A percentile compares a stretch with the other conserved stretches of the same genome.
Conservation (phyloP, 1,140 invertebrate species). For the Drosophila baimaii region DNA sequence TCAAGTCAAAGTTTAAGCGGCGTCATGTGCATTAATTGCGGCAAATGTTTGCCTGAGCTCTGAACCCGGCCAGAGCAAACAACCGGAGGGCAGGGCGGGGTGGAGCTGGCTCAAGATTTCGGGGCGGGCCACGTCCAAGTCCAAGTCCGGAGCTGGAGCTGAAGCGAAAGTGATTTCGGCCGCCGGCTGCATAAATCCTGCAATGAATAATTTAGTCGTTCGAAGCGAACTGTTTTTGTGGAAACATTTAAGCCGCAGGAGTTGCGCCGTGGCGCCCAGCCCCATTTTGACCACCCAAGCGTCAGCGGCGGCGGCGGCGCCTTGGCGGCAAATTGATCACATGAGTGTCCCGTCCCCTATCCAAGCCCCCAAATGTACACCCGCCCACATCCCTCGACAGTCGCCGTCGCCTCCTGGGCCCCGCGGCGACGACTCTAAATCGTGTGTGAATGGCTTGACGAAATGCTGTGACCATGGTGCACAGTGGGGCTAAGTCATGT, state of each 20-base stretch:
- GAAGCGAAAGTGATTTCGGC: conserved; percentile 77
- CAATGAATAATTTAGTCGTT: conserved; percentile 82
- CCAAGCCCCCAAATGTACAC: neutral
- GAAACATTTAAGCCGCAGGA: conserved; percentile 79
- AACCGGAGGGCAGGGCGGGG: conserved; percentile 19
- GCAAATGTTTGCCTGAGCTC: conserved; percentile 66
- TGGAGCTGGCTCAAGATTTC: conserved; percentile 7
- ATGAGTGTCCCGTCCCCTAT: conserved; percentile 59
- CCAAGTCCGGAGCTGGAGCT: conserved; percentile 12
- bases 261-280: conserved; percentile 52
- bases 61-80: conserved; percentile 35
- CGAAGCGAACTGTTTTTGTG: conserved; percentile 67
- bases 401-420: conserved; percentile 9
- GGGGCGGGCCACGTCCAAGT: conserved; percentile 9
- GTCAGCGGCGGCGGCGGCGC: conserved; percentile 49
- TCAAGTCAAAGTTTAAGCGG: conserved; percentile 54
- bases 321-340: conserved; percentile 80
- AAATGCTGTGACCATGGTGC: conserved; percentile 57
- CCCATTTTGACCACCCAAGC: conserved; percentile 65
- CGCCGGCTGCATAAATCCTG: conserved; percentile 64
- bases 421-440: conserved; percentile 63
- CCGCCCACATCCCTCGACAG: conserved; percentile 10
- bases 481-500: conserved; percentile 32
- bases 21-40: conserved; percentile 58
- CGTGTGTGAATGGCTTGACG: conserved; percentile 77